Evolutionary conservation across 2,888 invertebrate species (phyloP).

Genomic region (Trissoscelio sp.): DNA sequence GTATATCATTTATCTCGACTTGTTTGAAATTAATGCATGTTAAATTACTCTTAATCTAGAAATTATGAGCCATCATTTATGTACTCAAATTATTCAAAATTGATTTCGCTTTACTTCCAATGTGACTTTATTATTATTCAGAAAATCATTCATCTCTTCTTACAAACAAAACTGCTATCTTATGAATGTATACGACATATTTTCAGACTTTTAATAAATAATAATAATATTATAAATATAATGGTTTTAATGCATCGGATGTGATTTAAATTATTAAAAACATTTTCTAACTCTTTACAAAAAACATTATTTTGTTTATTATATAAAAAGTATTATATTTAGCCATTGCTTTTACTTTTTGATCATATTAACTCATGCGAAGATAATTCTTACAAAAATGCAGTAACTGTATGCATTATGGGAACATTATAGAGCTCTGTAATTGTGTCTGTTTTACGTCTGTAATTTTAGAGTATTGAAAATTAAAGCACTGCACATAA

Average conservation of each 20-base stretch:
- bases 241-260: too few relatives aligned
- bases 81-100: constrained; percentile 48
- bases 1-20: constrained; percentile 27
- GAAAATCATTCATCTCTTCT: constrained; percentile 33
- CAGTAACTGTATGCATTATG: neutral
- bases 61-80: constrained; percentile 45
- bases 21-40: constrained; percentile 28
- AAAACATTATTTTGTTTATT: neutral
- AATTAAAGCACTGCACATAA: constrained; percentile 27
- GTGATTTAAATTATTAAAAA: too few relatives aligned
- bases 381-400: neutral
- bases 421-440: neutral
- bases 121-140: constrained; percentile 35
- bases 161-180: neutral
- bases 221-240: too few relatives aligned
- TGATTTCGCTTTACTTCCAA: constrained; percentile 29
- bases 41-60: constrained; percentile 39
- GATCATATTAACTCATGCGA: neutral
- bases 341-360: neutral
- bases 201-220: too few relatives aligned
- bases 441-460: constrained; percentile 14
- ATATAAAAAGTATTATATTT: neutral
- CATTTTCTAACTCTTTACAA: too few relatives aligned
- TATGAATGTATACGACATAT: constrained; percentile 35
- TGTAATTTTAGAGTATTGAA: constrained; percentile 40